phyloP scores from a whole-genome alignment of 2,888 invertebrate species.

The Yponomeuta malinellus region DNA sequence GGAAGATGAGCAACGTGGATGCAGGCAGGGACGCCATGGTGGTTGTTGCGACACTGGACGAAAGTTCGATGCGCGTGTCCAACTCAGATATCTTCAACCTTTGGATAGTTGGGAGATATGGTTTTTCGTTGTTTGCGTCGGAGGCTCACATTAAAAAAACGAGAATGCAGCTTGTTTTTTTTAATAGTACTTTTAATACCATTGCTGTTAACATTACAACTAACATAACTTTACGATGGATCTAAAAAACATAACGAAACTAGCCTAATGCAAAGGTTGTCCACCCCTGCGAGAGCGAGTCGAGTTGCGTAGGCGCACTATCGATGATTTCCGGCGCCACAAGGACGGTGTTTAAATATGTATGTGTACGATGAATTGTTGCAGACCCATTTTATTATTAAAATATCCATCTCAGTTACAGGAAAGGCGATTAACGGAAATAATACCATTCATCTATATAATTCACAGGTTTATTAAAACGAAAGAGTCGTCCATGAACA shows the following conservation, averaged over 20 bases:
- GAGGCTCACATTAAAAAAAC: neutral
- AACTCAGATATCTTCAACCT: neutral
- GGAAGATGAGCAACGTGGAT: neutral
- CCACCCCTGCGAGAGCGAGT: conserved; percentile 19
- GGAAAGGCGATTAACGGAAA: no score
- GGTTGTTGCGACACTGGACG: neutral
- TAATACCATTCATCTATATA: no score
- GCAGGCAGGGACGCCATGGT: neutral
- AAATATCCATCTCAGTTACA: no score
- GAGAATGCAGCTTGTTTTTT: neutral
- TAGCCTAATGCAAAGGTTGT: conserved; percentile 11
- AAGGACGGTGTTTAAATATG: conserved; percentile 35
- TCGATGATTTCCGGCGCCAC: conserved; percentile 45
- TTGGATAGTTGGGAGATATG: neutral
- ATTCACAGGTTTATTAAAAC: no score
- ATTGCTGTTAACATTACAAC: no score
- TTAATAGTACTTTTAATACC: neutral
- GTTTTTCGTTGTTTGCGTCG: neutral
- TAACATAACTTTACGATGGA: no score
- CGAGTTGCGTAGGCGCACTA: conserved; percentile 41
- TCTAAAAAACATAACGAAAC: neutral
- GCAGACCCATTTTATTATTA: neutral
- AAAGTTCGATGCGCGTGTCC: neutral
- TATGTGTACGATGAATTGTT: conserved; percentile 1
- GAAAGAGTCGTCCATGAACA: no score